Percentiles rank a stretch among this genome's conserved stretches.
Conservation (phyloP, 2,888 invertebrate species). For the Clitarchus hookeri region DNA sequence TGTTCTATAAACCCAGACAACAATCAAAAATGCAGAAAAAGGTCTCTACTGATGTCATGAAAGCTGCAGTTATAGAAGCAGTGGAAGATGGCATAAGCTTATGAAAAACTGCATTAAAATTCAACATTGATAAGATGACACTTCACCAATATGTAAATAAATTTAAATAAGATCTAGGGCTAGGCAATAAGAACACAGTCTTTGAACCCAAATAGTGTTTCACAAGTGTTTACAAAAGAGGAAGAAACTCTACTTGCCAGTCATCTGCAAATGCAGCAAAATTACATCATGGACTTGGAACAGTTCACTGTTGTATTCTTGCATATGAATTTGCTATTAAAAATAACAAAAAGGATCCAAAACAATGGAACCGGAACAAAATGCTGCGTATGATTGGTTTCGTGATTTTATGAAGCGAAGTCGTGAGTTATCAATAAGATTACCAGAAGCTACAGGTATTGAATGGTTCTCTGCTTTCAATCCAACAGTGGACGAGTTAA, state of each 20-base stretch:
- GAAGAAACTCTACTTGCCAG: neutral
- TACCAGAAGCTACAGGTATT: neutral
- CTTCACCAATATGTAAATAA: neutral
- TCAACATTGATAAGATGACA: neutral
- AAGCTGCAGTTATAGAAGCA: neutral
- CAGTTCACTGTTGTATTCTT: neutral
- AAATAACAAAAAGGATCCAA: neutral
- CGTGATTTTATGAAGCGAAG: neutral
- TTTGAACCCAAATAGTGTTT: conserved; percentile 5
- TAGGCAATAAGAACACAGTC: neutral
- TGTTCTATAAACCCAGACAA: neutral
- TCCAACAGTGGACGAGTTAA: too few relatives aligned
- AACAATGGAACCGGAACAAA: neutral
- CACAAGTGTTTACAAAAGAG: neutral
- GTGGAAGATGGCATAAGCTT: neutral
- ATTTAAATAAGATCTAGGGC: neutral
- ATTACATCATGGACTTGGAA: neutral
- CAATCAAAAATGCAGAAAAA: neutral
- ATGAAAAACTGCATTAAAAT: neutral
- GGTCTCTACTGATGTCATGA: neutral
- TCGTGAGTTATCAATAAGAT: neutral
- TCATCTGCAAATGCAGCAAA: neutral
- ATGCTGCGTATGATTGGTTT: neutral
- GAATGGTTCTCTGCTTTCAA: neutral
- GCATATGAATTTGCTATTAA: neutral